These are phyloP conservation scores for Chloroclysta siterata DNA, from an alignment of 2,888 invertebrate genomes.

Conservation along the genomic window DNA sequence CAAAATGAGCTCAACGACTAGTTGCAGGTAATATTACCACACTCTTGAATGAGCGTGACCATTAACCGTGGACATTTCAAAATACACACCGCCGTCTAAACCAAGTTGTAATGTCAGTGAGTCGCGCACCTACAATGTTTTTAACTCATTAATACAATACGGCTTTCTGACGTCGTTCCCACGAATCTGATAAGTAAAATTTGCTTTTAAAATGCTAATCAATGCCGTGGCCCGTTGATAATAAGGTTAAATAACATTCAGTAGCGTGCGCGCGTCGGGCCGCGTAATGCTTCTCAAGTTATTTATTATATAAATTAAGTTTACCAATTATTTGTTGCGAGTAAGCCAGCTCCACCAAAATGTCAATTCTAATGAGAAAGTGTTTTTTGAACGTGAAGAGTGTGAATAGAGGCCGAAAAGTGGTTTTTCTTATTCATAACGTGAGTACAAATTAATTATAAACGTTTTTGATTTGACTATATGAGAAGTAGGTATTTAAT, in stretches of 20 bases:
- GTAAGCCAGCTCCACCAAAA: conserved; percentile 36
- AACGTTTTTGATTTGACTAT: neutral
- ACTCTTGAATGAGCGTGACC: conserved; percentile 1
- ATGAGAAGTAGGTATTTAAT: neutral
- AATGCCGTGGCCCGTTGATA: conserved; percentile 64
- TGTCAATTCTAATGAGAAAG: conserved; percentile 70
- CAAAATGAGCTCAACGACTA: too few species aligned
- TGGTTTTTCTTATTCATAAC: conserved; percentile 54
- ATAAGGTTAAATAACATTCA: conserved; percentile 64
- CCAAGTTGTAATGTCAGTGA: conserved; percentile 1
- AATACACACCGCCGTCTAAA: neutral
- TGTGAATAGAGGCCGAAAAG: conserved; percentile 59
- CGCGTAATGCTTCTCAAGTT: conserved; percentile 48
- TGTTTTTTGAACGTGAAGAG: conserved; percentile 63
- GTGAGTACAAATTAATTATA: conserved; percentile 59
- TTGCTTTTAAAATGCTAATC: conserved; percentile 69
- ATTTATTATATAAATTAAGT: conserved; percentile 18
- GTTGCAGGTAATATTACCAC: neutral
- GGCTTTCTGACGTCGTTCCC: conserved; percentile 43
- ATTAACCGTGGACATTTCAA: neutral
- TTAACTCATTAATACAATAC: conserved; percentile 13
- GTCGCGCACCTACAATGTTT: neutral
- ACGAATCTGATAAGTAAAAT: conserved; percentile 57
- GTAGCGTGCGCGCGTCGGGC: conserved; percentile 53
- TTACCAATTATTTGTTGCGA: conserved; percentile 13